Conservation (phyloP, 2,797 vertebrate genomes). For the Coracias cyanogaster region DNA sequence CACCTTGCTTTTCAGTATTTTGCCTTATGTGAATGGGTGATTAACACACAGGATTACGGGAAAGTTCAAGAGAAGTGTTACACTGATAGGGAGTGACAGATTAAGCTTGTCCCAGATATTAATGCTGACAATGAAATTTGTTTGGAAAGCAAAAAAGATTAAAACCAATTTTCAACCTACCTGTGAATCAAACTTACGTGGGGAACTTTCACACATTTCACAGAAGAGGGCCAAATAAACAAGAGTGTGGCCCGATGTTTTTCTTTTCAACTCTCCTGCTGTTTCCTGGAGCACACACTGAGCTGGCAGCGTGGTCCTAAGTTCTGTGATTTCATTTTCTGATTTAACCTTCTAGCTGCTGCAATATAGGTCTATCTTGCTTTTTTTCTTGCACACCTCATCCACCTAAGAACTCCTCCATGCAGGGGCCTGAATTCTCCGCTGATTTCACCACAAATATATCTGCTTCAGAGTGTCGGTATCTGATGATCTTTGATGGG, state of each 20-base stretch:
- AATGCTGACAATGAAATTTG: neutral
- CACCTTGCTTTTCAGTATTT: neutral
- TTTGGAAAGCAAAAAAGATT: neutral
- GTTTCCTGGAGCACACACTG: neutral
- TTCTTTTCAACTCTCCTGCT: neutral
- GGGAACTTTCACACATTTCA: neutral
- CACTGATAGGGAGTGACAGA: neutral
- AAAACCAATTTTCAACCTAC: neutral
- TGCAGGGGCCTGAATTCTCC: neutral
- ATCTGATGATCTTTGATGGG: neutral
- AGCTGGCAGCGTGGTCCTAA: fast-evolving
- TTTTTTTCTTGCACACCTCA: neutral
- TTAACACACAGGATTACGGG: neutral
- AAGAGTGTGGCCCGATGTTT: neutral
- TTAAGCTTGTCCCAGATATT: neutral
- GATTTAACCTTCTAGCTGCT: neutral
- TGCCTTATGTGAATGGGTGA: neutral
- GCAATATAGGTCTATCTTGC: neutral
- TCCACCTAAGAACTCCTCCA: neutral
- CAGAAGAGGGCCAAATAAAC: neutral
- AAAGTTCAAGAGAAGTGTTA: neutral
- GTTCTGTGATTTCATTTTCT: neutral
- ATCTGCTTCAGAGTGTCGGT: neutral
- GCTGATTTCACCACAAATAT: neutral
- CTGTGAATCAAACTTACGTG: neutral